Evolutionary conservation across 2,113 vertebrate species (phyloP).

Genomic region (Catharus fuscescens): DNA sequence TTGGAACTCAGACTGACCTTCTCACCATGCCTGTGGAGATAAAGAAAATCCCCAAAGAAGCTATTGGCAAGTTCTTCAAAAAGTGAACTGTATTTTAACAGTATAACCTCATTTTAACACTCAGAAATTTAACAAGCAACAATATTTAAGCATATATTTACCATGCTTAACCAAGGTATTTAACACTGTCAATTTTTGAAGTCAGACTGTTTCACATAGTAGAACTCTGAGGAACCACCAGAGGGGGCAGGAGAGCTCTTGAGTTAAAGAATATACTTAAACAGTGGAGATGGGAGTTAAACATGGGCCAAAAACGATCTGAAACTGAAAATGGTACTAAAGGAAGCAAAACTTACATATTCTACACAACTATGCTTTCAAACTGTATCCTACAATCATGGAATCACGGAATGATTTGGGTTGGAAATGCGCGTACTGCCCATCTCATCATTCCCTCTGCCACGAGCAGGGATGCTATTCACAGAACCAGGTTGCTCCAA

Average conservation of each 20-base stretch:
- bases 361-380: neutral
- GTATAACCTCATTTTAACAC: neutral
- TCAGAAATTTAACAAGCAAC: neutral
- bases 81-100: neutral
- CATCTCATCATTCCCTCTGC: neutral
- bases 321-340: neutral
- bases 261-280: neutral
- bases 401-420: neutral
- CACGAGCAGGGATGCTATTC: neutral
- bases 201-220: too few species aligned
- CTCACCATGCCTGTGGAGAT: constrained; percentile 80
- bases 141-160: neutral
- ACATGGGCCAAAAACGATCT: rapidly evolving
- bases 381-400: rapidly evolving
- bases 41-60: neutral
- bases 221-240: neutral
- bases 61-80: neutral
- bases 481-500: neutral
- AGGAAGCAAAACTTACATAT: neutral
- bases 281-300: rapidly evolving
- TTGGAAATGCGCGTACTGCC: rapidly evolving
- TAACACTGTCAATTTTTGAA: neutral
- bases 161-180: neutral
- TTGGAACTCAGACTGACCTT: constrained; percentile 93
- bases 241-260: neutral